Base-by-base conservation (phyloP, 2,113 vertebrate genomes). In the Oryzias javanicus region DNA sequence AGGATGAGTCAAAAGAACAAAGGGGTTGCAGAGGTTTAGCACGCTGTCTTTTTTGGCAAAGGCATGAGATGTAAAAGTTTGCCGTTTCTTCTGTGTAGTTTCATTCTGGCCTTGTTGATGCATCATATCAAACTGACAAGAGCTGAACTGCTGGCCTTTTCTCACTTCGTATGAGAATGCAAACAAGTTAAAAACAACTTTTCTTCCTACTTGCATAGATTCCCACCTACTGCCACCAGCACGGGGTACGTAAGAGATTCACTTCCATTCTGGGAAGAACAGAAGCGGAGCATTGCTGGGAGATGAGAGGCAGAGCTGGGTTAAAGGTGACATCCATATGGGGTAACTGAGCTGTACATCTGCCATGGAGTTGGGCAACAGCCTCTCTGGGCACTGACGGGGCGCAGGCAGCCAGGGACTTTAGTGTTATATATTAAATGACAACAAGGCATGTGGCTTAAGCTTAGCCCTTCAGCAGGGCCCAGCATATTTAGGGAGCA, bases 401-500 rank as follows among this genome's bases (percentile, higher is more conserved):
- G 64, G 65, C 55, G 63, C 56, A 49, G 70, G 27, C 55, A 80
- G 60, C 79, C 79, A 79, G 60, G 74, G 44, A 35, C 4, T 49
- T 4, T 67, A 66, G 88, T 86, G 86, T 91, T 88, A 89, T 89
- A 81, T 86, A 86, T 91, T 88, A 89, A 89, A 81, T 90, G 90
- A 92, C 91, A 14, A 55, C 35, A 25, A 68, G 76, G 81, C 81
- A 89, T 89, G 89, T 81, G 78, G 83, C 76, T 61, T 64, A 75
- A 83, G 86, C 84, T 80, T 87, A 85, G 81, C 81, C 70, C 78
- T 80, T 74, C 65, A 74, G 70, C 80, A 49, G 65, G 80, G 86
- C 87, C 91, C 77, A 89, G 89, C 84, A 90, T 74, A 90, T 92
- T 74, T 88, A 70, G 80, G 84, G 78, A 87, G 85, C 77, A 83